These are phyloP conservation scores for Rotaria macrura DNA, from an alignment of 2,888 invertebrate genomes.

Conservation along the genomic window DNA sequence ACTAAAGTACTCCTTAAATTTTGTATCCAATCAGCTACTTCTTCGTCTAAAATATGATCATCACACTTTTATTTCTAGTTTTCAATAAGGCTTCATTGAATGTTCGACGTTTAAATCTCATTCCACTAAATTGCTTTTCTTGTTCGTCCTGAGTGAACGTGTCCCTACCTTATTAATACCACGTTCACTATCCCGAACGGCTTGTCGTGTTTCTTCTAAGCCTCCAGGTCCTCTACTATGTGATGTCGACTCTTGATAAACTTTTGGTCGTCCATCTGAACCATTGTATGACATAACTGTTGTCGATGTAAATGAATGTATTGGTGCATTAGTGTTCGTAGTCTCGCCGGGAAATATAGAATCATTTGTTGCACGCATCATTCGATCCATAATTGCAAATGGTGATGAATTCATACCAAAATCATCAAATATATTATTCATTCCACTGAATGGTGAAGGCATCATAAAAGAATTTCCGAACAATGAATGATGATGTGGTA, in stretches of 20 bases:
- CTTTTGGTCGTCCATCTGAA: conserved; percentile 25
- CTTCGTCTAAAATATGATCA: too few relatives aligned
- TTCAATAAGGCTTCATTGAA: too few relatives aligned
- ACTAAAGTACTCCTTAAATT: too few relatives aligned
- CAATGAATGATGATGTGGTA: not conserved
- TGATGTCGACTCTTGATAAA: conserved; percentile 26
- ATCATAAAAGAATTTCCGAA: not conserved
- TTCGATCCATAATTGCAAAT: conserved; percentile 27
- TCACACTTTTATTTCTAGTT: too few relatives aligned
- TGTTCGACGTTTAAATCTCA: too few relatives aligned
- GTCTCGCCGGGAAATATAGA: not conserved
- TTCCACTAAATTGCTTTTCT: too few relatives aligned
- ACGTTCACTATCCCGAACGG: conserved; percentile 24
- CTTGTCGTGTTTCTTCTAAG: conserved; percentile 24
- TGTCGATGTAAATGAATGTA: conserved; percentile 29
- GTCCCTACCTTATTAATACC: conserved; percentile 24
- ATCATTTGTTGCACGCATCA: conserved; percentile 10
- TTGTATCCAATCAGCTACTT: too few relatives aligned
- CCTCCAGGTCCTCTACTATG: conserved; percentile 29
- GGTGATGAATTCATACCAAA: conserved; percentile 14
- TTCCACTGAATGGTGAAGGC: not conserved
- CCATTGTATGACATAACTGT: conserved; percentile 24
- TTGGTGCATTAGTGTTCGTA: conserved; percentile 5
- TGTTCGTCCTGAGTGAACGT: too few relatives aligned
- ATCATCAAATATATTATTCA: not conserved